These are phyloP conservation scores for Argyresthia albistria DNA, from an alignment of 2,888 invertebrate species.

Conservation along the genomic window DNA sequence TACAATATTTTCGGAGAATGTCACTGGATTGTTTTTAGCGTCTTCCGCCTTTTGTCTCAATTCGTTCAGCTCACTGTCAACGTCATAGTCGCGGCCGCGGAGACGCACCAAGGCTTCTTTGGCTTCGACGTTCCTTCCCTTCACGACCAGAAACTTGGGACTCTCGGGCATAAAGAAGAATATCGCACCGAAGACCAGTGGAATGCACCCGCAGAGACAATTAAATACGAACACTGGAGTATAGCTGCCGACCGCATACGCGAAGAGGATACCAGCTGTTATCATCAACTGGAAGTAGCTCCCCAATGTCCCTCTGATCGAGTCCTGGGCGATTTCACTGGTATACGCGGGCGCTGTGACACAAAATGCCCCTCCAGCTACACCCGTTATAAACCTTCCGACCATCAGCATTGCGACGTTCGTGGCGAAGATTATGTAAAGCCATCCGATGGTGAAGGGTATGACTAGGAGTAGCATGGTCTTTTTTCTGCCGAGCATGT, in stretches of 20 bases:
- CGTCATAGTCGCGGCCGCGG: conserved; percentile 81
- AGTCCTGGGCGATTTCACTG: conserved; percentile 88
- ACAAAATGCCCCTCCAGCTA: conserved; percentile 86
- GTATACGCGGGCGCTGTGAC: conserved; percentile 88
- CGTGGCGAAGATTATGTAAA: conserved; percentile 78
- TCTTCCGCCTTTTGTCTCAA: conserved; percentile 72
- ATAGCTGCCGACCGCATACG: conserved; percentile 79
- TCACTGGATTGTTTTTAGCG: conserved; percentile 61
- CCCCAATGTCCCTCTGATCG: conserved; percentile 87
- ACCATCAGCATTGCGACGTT: conserved; percentile 75
- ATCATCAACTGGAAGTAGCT: conserved; percentile 91
- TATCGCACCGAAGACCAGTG: conserved; percentile 77
- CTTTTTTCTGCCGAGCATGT: conserved; percentile 80
- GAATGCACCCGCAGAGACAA: conserved; percentile 75
- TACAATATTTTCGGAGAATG: conserved; percentile 70
- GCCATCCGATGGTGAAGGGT: conserved; percentile 83
- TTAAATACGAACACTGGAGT: conserved; percentile 73
- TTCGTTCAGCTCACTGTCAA: conserved; percentile 74
- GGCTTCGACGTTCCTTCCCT: conserved; percentile 77
- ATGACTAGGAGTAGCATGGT: conserved; percentile 76
- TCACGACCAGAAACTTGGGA: conserved; percentile 80
- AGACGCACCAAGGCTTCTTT: conserved; percentile 78
- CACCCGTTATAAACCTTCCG: conserved; percentile 80
- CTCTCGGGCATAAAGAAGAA: conserved; percentile 92
- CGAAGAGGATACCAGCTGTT: conserved; percentile 85